Conservation (phyloP, 64 coral and sea anemone genomes). For the Dendrophyllia cribrosa region DNA sequence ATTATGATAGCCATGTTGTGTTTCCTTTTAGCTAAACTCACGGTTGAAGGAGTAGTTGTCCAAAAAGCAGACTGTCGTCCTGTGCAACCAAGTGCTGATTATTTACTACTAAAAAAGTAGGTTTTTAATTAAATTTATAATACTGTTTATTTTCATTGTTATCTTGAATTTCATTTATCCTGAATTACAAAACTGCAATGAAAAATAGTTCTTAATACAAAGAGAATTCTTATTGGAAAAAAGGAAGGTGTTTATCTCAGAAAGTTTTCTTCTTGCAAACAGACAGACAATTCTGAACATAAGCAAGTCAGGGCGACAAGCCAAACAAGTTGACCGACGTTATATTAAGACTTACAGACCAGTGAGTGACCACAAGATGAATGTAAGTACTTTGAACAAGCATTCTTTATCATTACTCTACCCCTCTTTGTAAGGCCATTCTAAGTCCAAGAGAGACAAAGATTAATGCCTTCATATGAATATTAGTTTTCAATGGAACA, state of each 20-base stretch:
- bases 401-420: neutral
- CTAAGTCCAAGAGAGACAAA: too few species aligned
- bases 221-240: too few species aligned
- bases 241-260: too few species aligned
- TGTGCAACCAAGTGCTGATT: slow-evolving; percentile 77
- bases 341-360: slow-evolving; percentile 72
- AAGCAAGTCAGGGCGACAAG: slow-evolving; percentile 80
- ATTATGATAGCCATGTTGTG: too few species aligned
- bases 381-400: slow-evolving; percentile 61
- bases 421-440: neutral
- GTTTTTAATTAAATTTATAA: neutral
- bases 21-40: slow-evolving; percentile 59
- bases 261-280: neutral
- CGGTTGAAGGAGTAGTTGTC: slow-evolving; percentile 87
- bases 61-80: slow-evolving; percentile 88
- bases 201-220: too few species aligned
- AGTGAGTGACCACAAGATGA: slow-evolving; percentile 80
- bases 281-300: slow-evolving; percentile 71
- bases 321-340: slow-evolving; percentile 71
- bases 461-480: too few species aligned
- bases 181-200: too few species aligned
- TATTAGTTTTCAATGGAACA: too few species aligned
- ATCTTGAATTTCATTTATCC: too few species aligned
- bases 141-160: too few species aligned
- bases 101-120: slow-evolving; percentile 89